Conservation (phyloP, 2,113 vertebrate species). For the Eira barbara region DNA sequence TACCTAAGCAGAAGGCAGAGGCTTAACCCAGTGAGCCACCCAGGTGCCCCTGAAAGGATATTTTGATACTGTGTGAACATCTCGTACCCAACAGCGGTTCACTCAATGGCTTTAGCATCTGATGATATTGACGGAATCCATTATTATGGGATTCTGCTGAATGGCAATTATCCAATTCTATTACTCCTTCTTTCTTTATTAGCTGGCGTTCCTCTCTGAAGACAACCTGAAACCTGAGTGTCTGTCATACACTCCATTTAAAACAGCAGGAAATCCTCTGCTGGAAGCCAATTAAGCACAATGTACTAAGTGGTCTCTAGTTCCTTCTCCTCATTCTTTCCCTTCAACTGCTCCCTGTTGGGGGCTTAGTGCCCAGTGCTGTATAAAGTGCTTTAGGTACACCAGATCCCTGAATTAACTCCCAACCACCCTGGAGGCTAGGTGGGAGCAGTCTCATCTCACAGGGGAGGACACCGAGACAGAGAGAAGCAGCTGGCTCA, state of each 20-base stretch:
- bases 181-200: not conserved
- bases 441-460: not conserved
- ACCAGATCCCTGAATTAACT: not conserved
- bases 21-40: too few relatives aligned
- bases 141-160: not conserved
- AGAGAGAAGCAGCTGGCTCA: not conserved
- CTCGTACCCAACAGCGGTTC: not conserved
- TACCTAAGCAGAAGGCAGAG: too few relatives aligned
- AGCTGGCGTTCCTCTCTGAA: not conserved
- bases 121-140: not conserved
- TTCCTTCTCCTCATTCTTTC: not conserved
- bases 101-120: not conserved
- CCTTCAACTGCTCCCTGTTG: not conserved
- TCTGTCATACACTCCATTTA: not conserved
- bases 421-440: not conserved
- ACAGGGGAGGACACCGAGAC: not conserved
- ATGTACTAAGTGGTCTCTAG: accelerated
- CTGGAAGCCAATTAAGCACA: not conserved
- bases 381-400: not conserved
- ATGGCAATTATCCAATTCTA: not conserved
- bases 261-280: not conserved
- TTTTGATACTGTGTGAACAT: not conserved
- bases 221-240: not conserved
- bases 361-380: not conserved
- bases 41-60: not conserved